Evolutionary conservation across 2,797 vertebrate species (phyloP).

Genomic region (Poeciliopsis infans): DNA sequence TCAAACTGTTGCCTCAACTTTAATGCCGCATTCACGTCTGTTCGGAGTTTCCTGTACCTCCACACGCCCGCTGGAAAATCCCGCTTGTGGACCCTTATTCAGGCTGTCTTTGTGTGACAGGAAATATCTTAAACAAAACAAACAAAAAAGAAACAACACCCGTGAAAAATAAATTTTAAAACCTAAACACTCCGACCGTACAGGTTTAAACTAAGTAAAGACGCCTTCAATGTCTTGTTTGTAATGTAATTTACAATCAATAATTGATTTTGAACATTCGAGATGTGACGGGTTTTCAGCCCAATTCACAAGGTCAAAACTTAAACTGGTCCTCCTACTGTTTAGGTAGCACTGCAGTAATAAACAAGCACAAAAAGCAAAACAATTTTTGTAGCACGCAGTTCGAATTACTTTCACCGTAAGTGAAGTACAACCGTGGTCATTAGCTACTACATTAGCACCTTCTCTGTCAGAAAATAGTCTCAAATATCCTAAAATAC

Average conservation of each 20-base stretch:
- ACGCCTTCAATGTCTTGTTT: not conserved
- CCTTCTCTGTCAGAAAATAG: not conserved
- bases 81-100: not conserved
- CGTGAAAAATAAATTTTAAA: not conserved
- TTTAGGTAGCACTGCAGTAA: not conserved
- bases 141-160: no score
- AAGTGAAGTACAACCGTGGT: not conserved
- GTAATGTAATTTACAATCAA: not conserved
- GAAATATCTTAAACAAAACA: not conserved
- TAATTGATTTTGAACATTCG: not conserved
- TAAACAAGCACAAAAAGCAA: not conserved
- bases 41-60: not conserved
- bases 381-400: not conserved
- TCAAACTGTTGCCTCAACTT: not conserved
- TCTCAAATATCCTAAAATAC: not conserved
- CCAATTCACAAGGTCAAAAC: not conserved
- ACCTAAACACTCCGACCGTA: not conserved
- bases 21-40: not conserved
- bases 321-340: not conserved
- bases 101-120: not conserved
- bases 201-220: not conserved
- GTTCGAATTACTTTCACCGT: constrained; percentile 5
- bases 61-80: constrained; percentile 11
- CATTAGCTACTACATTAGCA: not conserved
- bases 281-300: not conserved